phyloP scores from a whole-genome alignment of 2,888 invertebrate genomes.

The Drosophila siamana region DNA sequence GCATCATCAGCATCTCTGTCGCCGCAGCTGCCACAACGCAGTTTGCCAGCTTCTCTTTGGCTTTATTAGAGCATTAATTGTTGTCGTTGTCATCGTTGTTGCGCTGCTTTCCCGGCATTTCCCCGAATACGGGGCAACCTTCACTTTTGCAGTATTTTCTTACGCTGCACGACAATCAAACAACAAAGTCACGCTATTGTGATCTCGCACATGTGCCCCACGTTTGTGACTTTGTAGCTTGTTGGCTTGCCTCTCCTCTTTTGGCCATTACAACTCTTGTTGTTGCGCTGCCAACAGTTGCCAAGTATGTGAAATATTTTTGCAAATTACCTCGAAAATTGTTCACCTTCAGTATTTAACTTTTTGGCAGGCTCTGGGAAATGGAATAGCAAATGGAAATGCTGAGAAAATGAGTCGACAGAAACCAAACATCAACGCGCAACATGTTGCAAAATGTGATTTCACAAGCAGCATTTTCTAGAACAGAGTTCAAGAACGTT shows the following conservation, averaged over 20 bases:
- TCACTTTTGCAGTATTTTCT: constrained; percentile 76
- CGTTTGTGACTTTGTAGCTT: constrained; percentile 1
- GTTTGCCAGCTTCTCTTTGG: constrained; percentile 68
- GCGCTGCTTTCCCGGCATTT: constrained; percentile 52
- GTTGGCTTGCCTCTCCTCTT: constrained; percentile 14
- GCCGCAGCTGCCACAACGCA: constrained; percentile 18
- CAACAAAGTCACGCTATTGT: constrained; percentile 72
- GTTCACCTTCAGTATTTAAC: constrained; percentile 11
- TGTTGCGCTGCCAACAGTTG: constrained; percentile 18
- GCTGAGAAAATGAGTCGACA: constrained; percentile 44
- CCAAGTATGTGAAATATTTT: constrained; percentile 44
- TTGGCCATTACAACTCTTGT: constrained; percentile 18
- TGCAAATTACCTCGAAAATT: constrained; percentile 37
- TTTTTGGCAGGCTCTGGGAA: constrained; percentile 19
- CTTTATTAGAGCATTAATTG: constrained; percentile 85
- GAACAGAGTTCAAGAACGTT: neutral
- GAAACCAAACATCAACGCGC: constrained; percentile 4
- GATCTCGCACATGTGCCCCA: constrained; percentile 53
- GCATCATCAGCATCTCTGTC: constrained; percentile 28
- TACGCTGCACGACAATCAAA: constrained; percentile 42
- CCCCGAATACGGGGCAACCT: constrained; percentile 73
- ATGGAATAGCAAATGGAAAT: constrained; percentile 11
- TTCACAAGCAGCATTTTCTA: neutral
- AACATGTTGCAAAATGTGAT: neutral
- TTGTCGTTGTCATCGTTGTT: constrained; percentile 65